phyloP scores from a whole-genome alignment of 2,113 vertebrate genomes.

The Hippocampus barbouri region DNA sequence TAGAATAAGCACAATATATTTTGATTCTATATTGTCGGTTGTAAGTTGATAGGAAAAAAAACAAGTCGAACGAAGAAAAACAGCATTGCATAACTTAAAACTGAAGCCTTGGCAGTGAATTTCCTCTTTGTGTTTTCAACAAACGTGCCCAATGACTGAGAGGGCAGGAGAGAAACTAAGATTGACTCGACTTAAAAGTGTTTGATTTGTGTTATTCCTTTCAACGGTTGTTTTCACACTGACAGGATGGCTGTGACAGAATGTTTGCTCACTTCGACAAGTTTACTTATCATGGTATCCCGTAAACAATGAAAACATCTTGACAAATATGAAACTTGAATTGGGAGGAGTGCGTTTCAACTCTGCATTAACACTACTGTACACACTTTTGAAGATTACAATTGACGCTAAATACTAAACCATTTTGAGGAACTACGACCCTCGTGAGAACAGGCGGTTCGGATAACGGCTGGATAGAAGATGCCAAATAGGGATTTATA shows the following conservation, averaged over 20 bases:
- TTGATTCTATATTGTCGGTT: background rate
- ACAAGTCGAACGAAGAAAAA: background rate
- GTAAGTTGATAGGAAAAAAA: background rate
- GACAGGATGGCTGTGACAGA: slow-evolving; percentile 16
- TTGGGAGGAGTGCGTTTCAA: background rate
- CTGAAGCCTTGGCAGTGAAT: slow-evolving; percentile 9
- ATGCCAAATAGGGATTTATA: background rate
- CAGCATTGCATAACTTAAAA: background rate
- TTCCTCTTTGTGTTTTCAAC: slow-evolving; percentile 34
- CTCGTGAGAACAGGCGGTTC: too few relatives aligned
- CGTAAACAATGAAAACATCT: background rate
- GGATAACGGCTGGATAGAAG: background rate
- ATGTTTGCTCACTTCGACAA: background rate
- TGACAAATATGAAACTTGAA: background rate
- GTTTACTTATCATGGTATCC: background rate
- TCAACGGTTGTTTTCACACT: slow-evolving; percentile 26
- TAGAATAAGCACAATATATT: background rate
- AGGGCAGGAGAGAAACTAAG: slow-evolving; percentile 23
- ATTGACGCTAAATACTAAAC: background rate
- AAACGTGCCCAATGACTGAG: slow-evolving; percentile 44
- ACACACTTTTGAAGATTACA: background rate
- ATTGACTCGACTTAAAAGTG: slow-evolving; percentile 7
- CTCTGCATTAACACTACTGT: background rate
- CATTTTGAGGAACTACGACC: background rate
- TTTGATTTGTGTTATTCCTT: background rate